Conservation (phyloP, 2,113 vertebrate genomes). For the Gobius niger region DNA sequence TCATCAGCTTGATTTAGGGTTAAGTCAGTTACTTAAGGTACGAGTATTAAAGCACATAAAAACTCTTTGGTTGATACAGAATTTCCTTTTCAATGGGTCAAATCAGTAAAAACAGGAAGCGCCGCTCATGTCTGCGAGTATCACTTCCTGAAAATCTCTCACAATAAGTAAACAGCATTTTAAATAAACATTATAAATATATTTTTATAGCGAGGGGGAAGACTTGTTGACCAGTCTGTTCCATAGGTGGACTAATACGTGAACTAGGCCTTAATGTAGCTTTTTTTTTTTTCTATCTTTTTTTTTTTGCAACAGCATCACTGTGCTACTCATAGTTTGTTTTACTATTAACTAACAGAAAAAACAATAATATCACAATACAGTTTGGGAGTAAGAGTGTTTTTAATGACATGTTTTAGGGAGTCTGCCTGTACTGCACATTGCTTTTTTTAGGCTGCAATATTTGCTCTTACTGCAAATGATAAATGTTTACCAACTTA, state of each 20-base stretch:
- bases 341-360: background rate
- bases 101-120: too few species aligned
- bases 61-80: too few species aligned
- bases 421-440: conserved; percentile 17
- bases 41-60: too few species aligned
- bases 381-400: background rate
- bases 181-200: too few species aligned
- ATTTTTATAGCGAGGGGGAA: background rate
- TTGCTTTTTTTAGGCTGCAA: background rate
- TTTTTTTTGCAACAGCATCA: background rate
- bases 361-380: background rate
- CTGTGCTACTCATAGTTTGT: background rate
- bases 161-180: too few species aligned
- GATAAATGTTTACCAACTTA: conserved; percentile 18
- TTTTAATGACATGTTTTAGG: background rate
- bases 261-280: conserved; percentile 3
- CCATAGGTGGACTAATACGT: background rate
- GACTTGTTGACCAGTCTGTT: too few species aligned
- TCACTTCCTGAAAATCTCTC: too few species aligned
- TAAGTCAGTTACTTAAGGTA: too few species aligned
- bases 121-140: too few species aligned
- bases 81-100: too few species aligned
- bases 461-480: conserved; percentile 4
- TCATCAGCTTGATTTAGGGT: too few species aligned
- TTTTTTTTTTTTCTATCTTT: background rate